Conservation (phyloP, 2,888 invertebrate genomes). For the Leucoma salicis region DNA sequence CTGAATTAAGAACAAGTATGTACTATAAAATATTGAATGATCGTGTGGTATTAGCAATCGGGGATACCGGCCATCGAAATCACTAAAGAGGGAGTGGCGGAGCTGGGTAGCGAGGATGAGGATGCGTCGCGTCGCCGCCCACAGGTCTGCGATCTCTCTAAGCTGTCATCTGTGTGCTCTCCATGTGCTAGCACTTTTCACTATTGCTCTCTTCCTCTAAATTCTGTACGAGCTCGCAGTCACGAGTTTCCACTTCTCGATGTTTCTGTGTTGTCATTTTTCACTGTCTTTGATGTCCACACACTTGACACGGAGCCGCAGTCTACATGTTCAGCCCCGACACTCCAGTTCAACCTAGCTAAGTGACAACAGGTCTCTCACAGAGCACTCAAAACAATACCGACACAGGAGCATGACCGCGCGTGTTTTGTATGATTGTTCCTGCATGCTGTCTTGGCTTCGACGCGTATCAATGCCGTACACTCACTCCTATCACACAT, state of each 20-base stretch:
- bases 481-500: constrained; percentile 64
- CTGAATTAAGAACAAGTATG: constrained; percentile 41
- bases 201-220: constrained; percentile 71
- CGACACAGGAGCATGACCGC: constrained; percentile 73
- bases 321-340: constrained; percentile 46
- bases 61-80: constrained; percentile 87
- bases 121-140: constrained; percentile 69
- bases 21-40: constrained; percentile 70
- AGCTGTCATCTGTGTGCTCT: constrained; percentile 78
- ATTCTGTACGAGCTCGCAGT: constrained; percentile 68
- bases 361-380: constrained; percentile 47
- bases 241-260: constrained; percentile 76
- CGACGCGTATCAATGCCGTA: constrained; percentile 53
- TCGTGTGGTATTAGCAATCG: constrained; percentile 79
- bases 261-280: constrained; percentile 77
- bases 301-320: constrained; percentile 59
- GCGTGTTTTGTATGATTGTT: constrained; percentile 68
- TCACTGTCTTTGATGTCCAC: constrained; percentile 70
- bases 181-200: constrained; percentile 78
- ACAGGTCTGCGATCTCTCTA: constrained; percentile 80
- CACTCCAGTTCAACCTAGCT: constrained; percentile 34
- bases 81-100: constrained; percentile 88
- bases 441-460: constrained; percentile 82
- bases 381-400: constrained; percentile 72
- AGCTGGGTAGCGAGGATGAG: constrained; percentile 87